phyloP scores from a whole-genome alignment of 2,888 invertebrate species.

The Digitonthophagus gazella region DNA sequence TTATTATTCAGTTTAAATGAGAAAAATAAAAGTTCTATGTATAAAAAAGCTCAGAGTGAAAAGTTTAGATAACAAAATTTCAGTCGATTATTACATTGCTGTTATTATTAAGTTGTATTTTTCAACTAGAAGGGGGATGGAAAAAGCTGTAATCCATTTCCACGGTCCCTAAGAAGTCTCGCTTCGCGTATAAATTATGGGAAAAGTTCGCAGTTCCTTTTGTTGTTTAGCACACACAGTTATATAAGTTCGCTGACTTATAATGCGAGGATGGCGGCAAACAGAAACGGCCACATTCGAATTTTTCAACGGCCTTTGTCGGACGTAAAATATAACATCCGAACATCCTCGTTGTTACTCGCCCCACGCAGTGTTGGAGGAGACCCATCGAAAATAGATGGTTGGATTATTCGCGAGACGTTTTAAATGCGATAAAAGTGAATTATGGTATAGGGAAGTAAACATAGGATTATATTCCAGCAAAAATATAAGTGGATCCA shows the following conservation, averaged over 20 bases:
- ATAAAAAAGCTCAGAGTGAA: no score
- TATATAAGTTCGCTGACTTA: conserved; percentile 15
- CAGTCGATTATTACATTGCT: neutral
- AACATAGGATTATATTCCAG: no score
- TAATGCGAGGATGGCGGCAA: neutral
- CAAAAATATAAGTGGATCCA: no score
- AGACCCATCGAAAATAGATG: neutral
- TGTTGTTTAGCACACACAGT: conserved; percentile 4
- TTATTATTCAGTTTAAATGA: neutral
- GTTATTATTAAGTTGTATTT: neutral
- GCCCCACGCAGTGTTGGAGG: neutral
- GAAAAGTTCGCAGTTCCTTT: conserved; percentile 4
- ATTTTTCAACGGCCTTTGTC: neutral
- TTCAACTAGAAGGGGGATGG: no score
- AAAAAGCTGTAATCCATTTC: conserved; percentile 6
- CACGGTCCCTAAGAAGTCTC: neutral
- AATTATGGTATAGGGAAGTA: neutral
- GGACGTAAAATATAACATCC: neutral
- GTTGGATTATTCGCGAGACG: neutral
- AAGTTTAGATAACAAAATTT: no score
- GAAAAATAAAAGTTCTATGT: no score
- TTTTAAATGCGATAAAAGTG: neutral
- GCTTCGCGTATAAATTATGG: conserved; percentile 12
- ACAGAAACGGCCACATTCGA: neutral
- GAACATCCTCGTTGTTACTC: neutral